Conservation (phyloP, 1,140 invertebrate species). For the Oryctes rhinoceros region DNA sequence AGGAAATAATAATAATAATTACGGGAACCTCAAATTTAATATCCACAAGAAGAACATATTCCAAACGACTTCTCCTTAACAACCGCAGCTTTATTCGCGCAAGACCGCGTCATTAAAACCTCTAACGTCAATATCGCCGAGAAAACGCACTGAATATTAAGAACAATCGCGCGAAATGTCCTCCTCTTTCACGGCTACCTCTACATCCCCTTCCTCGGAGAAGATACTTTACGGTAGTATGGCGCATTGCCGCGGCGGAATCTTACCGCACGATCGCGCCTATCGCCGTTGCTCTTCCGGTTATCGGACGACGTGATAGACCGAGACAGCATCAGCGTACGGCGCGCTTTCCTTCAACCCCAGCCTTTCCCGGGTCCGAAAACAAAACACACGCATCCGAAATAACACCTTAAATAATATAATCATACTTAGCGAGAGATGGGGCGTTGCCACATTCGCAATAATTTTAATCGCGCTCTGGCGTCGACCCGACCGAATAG, state of each 20-base stretch:
- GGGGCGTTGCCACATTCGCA: not conserved
- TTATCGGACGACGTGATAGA: not conserved
- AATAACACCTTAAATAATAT: conserved; percentile 35
- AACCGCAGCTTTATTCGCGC: conserved; percentile 8
- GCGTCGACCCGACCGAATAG: not conserved
- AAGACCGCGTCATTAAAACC: conserved; percentile 27
- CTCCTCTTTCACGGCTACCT: not conserved
- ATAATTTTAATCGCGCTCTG: conserved; percentile 23
- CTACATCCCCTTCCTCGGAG: not conserved
- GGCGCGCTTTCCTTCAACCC: not conserved
- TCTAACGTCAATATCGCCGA: conserved; percentile 33
- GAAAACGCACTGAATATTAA: conserved; percentile 33
- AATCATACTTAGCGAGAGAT: conserved; percentile 20
- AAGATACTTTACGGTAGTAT: conserved; percentile 28
- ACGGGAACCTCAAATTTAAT: not conserved
- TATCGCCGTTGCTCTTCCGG: not conserved
- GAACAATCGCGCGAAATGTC: conserved; percentile 31
- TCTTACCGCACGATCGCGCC: conserved; percentile 1
- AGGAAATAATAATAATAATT: not conserved
- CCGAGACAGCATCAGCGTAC: not conserved
- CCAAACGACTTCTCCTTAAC: not conserved
- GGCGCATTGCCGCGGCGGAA: not conserved
- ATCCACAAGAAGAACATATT: not conserved
- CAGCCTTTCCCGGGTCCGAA: not conserved
- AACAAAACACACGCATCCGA: conserved; percentile 24